phyloP scores from a whole-genome alignment of 2,888 invertebrate species.

The Bellardia pandia region DNA sequence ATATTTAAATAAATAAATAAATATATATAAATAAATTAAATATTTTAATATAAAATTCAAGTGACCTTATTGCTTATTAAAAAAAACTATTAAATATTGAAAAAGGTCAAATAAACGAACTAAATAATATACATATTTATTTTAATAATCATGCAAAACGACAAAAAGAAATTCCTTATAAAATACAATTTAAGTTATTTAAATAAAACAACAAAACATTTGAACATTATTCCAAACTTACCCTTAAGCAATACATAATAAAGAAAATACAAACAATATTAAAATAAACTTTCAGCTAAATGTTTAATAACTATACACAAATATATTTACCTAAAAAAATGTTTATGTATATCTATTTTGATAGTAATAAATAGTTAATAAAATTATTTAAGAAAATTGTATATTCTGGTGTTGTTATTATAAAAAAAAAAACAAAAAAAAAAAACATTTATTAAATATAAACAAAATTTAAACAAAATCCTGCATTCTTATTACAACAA shows the following conservation, averaged over 20 bases:
- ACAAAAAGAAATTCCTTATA: constrained; percentile 45
- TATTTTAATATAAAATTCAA: too few relatives aligned
- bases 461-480: constrained; percentile 45
- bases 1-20: too few relatives aligned
- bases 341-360: constrained; percentile 32
- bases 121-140: too few relatives aligned
- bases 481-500: constrained; percentile 63
- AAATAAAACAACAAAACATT: constrained; percentile 1
- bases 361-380: constrained; percentile 47
- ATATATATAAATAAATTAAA: too few relatives aligned
- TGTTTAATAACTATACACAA: constrained; percentile 4
- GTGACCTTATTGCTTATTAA: too few relatives aligned
- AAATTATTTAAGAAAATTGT: constrained; percentile 39
- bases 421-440: constrained; percentile 8
- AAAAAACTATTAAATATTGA: too few relatives aligned
- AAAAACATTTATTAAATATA: constrained; percentile 37
- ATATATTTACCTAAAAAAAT: constrained; percentile 37
- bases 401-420: constrained; percentile 66
- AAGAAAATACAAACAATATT: constrained; percentile 4
- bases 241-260: constrained; percentile 48
- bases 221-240: constrained; percentile 24
- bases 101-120: too few relatives aligned
- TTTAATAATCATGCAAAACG: constrained; percentile 65
- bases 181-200: constrained; percentile 14
- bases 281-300: constrained; percentile 37